Evolutionary conservation across 2,888 invertebrate species (phyloP), one percentile per base, ranked within the genome.

Genomic region (Hipparchia semele): DNA sequence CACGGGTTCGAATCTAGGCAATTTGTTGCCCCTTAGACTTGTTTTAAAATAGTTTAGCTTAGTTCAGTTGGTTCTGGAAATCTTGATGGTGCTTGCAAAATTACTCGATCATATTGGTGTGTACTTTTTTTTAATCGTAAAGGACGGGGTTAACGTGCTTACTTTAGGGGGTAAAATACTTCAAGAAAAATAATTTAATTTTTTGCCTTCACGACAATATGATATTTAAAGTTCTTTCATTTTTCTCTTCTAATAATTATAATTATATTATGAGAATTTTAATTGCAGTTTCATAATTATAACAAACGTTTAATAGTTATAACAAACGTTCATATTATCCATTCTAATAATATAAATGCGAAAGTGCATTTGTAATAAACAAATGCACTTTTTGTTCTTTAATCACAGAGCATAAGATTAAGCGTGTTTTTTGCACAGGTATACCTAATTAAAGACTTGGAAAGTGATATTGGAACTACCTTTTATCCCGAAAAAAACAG

Each of bases 1-100:
- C n/a, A 49, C 54, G 65, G 59, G 60, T 73, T 61, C 65, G 45
- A 65, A 60, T 70, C 66, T 46, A 49, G 49, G 13, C 66, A 60
- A 59, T 58, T 66, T 60, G 51, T 66, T 60, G 39, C 66, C 66
- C 65, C 59, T 53, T n/a, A 54, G 2, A 64, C 45, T 49, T 49
- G 53, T 70, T 73, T 66, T 46, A n/a, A 23, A 73, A 73, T 73
- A 75, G 73, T 75, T 71, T 64, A 68, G 46, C 54, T 60, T 33
- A 68, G 51, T 53, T 65, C 59, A 46, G 70, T 62, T 68, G 53
- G 68, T 64, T 65, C 65, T 70, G 61, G 54, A 68, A 68, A 68
- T 33, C 70, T 72, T 58, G 64, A 70, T 71, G 73, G 33, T 54
- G 56, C 71, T 68, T 65, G 61, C 13, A n/a, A n/a, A 51, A 64